These are phyloP conservation scores for Cabera pusaria DNA, from an alignment of 2,888 invertebrate species.

Conservation along the genomic window DNA sequence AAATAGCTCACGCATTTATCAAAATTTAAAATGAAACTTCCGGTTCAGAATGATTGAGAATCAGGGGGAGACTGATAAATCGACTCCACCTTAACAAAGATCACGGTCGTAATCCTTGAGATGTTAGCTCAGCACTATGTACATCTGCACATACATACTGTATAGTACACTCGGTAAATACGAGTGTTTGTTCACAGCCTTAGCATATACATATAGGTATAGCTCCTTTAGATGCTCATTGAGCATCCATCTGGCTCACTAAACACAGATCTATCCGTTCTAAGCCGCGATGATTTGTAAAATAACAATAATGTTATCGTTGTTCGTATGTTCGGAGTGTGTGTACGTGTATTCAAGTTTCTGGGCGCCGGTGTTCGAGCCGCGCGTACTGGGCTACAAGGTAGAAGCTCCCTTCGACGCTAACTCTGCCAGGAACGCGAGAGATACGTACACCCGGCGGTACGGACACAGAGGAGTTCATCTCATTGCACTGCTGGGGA, in stretches of 20 bases:
- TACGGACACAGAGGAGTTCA: slow-evolving; percentile 59
- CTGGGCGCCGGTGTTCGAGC: slow-evolving; percentile 67
- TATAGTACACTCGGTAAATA: no score
- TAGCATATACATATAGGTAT: no score
- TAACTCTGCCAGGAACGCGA: slow-evolving; percentile 42
- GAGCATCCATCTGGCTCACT: slow-evolving; percentile 4
- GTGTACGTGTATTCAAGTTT: slow-evolving; percentile 61
- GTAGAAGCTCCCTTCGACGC: slow-evolving; percentile 60
- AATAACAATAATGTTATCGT: slow-evolving; percentile 1
- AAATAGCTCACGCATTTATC: no score
- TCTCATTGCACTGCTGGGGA: slow-evolving; percentile 62
- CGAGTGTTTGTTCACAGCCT: no score
- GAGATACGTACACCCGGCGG: slow-evolving; percentile 44
- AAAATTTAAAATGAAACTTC: no score
- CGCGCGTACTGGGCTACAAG: slow-evolving; percentile 58
- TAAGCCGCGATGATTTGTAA: slow-evolving; percentile 3
- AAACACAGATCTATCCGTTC: not conserved
- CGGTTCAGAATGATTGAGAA: no score
- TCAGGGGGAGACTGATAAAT: no score
- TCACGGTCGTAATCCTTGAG: slow-evolving; percentile 24
- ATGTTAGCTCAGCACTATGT: slow-evolving; percentile 16
- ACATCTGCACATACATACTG: slow-evolving; percentile 4
- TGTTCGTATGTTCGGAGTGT: slow-evolving; percentile 33
- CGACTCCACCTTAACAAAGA: slow-evolving; percentile 4
- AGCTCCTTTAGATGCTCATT: no score